phyloP scores from a whole-genome alignment of 2,888 invertebrate species.

The Cacoxenus indagator region DNA sequence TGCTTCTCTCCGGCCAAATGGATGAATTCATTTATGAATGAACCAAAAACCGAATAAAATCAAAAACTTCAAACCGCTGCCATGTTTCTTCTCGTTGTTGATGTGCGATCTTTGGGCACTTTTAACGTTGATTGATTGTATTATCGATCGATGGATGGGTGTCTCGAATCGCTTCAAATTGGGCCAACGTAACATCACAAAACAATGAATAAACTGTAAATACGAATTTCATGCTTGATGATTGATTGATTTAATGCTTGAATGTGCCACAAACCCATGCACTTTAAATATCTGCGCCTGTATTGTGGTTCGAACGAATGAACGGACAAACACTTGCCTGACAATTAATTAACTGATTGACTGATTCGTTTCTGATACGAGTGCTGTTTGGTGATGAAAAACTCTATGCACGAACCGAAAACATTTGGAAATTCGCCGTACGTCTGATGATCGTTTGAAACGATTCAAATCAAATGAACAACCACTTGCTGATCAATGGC shows the following conservation, averaged over 20 bases:
- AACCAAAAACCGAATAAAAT: neutral
- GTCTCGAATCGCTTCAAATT: neutral
- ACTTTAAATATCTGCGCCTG: neutral
- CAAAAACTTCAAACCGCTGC: neutral
- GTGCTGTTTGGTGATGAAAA: no score
- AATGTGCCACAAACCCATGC: constrained; percentile 31
- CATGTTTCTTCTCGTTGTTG: neutral
- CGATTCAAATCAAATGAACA: neutral
- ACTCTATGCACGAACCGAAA: no score
- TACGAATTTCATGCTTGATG: neutral
- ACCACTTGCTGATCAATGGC: no score
- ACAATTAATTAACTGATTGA: no score
- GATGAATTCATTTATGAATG: neutral
- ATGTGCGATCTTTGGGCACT: neutral
- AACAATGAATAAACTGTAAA: neutral
- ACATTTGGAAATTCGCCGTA: no score
- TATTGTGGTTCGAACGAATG: neutral
- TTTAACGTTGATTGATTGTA: neutral
- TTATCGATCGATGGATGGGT: neutral
- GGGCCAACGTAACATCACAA: neutral
- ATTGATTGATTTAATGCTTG: constrained; percentile 46
- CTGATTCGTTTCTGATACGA: no score
- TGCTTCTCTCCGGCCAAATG: neutral
- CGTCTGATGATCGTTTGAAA: neutral
- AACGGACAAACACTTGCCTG: no score